phyloP scores from a whole-genome alignment of 2,797 vertebrate genomes.

The Poecilia gillii region DNA sequence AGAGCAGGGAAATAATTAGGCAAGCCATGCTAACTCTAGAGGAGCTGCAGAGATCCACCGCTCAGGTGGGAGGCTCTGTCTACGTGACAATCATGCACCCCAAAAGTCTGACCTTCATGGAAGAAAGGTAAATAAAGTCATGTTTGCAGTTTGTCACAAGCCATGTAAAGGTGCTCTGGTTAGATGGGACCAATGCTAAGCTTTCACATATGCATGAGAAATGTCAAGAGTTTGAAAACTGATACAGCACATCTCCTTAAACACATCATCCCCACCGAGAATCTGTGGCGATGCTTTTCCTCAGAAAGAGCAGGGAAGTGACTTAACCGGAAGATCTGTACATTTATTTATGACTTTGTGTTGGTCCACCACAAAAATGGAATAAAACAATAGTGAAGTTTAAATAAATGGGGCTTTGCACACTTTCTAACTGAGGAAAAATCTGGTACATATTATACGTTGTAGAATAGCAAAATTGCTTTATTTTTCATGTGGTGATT shows the following conservation, averaged over 20 bases:
- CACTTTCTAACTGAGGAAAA: not conserved
- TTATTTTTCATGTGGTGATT: not conserved
- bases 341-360: not conserved
- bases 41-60: not conserved
- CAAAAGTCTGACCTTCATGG: not conserved
- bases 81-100: not conserved
- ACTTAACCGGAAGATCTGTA: not conserved
- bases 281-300: not conserved
- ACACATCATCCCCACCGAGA: not conserved
- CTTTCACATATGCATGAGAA: not conserved
- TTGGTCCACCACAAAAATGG: not conserved
- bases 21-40: not conserved
- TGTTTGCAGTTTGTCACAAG: not conserved
- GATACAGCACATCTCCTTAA: not conserved
- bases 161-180: not conserved
- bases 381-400: not conserved
- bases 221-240: not conserved
- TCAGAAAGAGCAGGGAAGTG: not conserved
- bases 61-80: not conserved
- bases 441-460: not conserved
- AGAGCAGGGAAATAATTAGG: not conserved
- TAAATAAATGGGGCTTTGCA: not conserved
- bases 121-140: not conserved
- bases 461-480: conserved; percentile 1
- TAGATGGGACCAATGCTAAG: not conserved